Evolutionary conservation across 2,888 invertebrate species (phyloP), one percentile per base, ranked within the genome.

Genomic region (Pterostichus madidus): DNA sequence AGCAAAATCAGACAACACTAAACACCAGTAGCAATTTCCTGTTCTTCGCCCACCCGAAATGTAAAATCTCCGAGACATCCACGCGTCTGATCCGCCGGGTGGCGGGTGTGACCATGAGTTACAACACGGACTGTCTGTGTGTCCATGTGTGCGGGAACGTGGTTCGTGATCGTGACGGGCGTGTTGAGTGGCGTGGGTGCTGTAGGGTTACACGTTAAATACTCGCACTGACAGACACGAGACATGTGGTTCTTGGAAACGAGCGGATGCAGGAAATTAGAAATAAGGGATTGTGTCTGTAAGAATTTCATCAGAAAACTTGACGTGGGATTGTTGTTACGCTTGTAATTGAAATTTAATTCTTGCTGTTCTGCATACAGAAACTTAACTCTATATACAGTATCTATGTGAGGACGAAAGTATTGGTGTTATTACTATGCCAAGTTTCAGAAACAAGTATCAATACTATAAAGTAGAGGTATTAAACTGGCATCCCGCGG

Each of bases 21-120:
- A 39, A 39, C 39, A 39, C 39, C 39, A 39, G 56, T 56, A 56
- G 56, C 56, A 24, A n/a, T 49, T 56, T 56, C 56, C 56, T 56
- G 56, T 56, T 56, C 13, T 17, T 10, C 56, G 56, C 56, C 56
- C 17, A 56, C 56, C 8, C 17, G 8, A 15, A 17, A 56, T 8
- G 5, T 56, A 17, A 56, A 56, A 5, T 56, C 56, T 56, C 56
- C 56, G 56, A n/a, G n/a, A 15, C 56, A 52, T 52, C 13, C 56
- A 56, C 49, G 49, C 49, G 24, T 24, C 24, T 24, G 24, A 1
- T 24, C 24, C 24, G 24, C 24, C 24, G 24, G 24, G 24, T 24
- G 24, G 1, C 52, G 46, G 46, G 46, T 46, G 46, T 6, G 24
- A 24, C 24, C 24, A 3, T 24, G 24, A 24, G 24, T 24, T 24